Evolutionary conservation across 2,113 vertebrate genomes (phyloP).

Genomic region (Solea solea): DNA sequence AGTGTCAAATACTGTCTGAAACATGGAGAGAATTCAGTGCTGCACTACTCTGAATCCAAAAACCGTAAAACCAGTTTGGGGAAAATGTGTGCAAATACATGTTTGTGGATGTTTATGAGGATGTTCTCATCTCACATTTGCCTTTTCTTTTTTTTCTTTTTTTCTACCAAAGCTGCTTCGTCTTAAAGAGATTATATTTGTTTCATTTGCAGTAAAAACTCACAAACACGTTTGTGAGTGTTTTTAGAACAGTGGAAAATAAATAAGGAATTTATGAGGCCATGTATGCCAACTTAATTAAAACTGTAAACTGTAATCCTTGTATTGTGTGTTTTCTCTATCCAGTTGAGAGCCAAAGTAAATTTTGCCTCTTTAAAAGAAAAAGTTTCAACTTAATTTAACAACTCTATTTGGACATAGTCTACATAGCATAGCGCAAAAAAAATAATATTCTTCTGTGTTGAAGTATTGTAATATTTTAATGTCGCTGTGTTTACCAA

Average conservation of each 20-base stretch:
- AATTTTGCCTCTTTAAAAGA: not conserved
- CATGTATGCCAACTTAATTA: not conserved
- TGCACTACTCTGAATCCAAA: not conserved
- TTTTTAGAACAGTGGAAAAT: not conserved
- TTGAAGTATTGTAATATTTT: not conserved
- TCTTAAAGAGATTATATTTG: not conserved
- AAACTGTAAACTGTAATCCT: not conserved
- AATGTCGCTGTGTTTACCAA: constrained; percentile 1
- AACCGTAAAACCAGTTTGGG: not conserved
- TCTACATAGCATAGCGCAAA: not conserved
- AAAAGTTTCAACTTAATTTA: not conserved
- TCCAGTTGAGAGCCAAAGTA: not conserved
- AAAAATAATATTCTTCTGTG: not conserved
- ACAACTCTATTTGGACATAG: not conserved
- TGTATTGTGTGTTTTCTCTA: not conserved
- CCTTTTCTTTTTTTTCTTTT: not conserved
- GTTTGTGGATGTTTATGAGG: not conserved
- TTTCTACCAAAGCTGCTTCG: not conserved
- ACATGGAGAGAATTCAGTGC: too few species aligned
- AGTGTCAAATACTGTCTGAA: too few species aligned
- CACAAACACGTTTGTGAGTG: not conserved
- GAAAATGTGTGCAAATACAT: not conserved
- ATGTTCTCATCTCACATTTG: not conserved
- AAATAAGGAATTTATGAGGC: not conserved
- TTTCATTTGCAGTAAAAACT: not conserved